Evolutionary conservation across 2,113 vertebrate species (phyloP), one percentile per base, ranked within the genome.

Genomic region (Ahaetulla prasina): DNA sequence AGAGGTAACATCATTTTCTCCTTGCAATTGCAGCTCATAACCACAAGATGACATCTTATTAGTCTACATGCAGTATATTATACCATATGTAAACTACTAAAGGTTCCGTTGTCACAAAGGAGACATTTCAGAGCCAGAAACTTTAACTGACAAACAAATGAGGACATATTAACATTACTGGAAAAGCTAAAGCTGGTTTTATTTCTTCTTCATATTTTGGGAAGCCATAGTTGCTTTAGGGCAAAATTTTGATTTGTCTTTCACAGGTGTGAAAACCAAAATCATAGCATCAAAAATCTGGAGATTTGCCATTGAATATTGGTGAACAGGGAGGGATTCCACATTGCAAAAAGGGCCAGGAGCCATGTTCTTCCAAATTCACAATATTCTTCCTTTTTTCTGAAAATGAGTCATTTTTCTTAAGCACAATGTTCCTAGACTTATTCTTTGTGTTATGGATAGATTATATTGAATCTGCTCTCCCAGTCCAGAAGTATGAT

Each of bases 11-110:
- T 55, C 30, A 45, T 2, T 91, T 39, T 9, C 0, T 27, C 30
- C 12, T 86, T 16, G 35, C 0, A 11, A 60, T 88, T 93, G 50
- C 47, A 89, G 0, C n/a, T 85, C 91, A 85, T n/a, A 93, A 49
- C 22, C 91, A 74, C 47, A 39, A 85, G 85, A n/a, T 90, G 90
- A 4, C 94, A 92, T 80, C 25, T 30, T 30, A 63, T n/a, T 63
- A 12, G 27, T 63, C n/a, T 63, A 57, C 55, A 57, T 57, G 57
- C 30, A 11, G 9, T 30, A 60, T 68, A 68, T 45, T 0, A 0
- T 60, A 12, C 88, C 14, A 63, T 35, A 53, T 43, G 22, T 22
- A 11, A 30, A 14, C 8, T 18, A 27, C 3, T 23, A 63, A 80
- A 80, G 18, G 39, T 80, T 68, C 60, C n/a, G 30, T 68, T 80